A percentile compares a stretch with the other conserved stretches of the same genome.
phyloP scores from a whole-genome alignment of 2,888 invertebrate genomes.

The Tinea semifulvella region DNA sequence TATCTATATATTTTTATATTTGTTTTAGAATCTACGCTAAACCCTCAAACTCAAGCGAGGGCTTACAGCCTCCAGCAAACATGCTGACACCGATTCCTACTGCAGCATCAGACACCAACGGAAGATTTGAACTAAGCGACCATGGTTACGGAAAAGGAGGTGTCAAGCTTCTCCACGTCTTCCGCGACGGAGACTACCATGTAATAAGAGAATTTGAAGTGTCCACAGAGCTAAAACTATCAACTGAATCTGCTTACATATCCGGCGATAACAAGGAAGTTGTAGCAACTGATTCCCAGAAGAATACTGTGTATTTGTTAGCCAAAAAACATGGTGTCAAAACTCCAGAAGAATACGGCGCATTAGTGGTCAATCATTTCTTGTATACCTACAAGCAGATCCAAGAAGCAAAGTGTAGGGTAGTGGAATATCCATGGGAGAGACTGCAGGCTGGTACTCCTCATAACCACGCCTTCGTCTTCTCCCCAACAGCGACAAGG shows the following conservation, averaged over 20 bases:
- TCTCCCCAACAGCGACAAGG: conserved; percentile 71
- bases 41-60: conserved; percentile 44
- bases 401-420: conserved; percentile 71
- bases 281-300: conserved; percentile 84
- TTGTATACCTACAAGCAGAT: conserved; percentile 80
- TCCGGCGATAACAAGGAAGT: conserved; percentile 81
- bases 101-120: conserved; percentile 51
- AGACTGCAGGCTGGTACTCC: conserved; percentile 63
- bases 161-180: conserved; percentile 77
- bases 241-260: conserved; percentile 75
- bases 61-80: conserved; percentile 25
- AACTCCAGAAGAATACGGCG: conserved; percentile 79
- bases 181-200: conserved; percentile 72
- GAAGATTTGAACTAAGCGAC: conserved; percentile 69
- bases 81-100: conserved; percentile 29
- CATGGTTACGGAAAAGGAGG: conserved; percentile 79
- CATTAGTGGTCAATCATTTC: conserved; percentile 78
- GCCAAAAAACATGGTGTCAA: conserved; percentile 82
- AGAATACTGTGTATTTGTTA: conserved; percentile 81
- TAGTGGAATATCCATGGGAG: conserved; percentile 82
- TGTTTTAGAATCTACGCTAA: conserved; percentile 52
- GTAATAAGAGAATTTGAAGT: conserved; percentile 79
- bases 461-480: conserved; percentile 83
- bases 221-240: conserved; percentile 73
- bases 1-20: not conserved